phyloP scores from a whole-genome alignment of 2,113 vertebrate genomes.

The Edolisoma coerulescens region DNA sequence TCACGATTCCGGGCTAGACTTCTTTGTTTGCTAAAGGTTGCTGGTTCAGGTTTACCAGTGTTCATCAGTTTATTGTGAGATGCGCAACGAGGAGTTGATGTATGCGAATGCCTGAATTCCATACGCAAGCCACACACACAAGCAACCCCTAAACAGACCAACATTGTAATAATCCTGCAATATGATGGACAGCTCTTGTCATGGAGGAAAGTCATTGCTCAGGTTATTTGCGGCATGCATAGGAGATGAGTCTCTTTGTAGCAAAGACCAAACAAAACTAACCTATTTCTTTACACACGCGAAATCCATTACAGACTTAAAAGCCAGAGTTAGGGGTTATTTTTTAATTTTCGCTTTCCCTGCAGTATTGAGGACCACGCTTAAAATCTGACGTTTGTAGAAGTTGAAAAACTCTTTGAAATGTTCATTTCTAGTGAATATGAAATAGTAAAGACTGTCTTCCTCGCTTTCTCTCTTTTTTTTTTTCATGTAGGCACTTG shows the following conservation, averaged over 20 bases:
- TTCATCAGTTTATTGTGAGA: background rate
- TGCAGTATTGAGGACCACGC: background rate
- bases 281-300: background rate
- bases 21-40: slow-evolving; percentile 29
- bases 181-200: background rate
- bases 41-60: background rate
- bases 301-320: background rate
- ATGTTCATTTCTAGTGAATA: background rate
- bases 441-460: background rate
- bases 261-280: background rate
- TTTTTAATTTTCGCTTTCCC: background rate
- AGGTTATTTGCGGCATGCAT: background rate
- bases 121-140: background rate
- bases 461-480: no score
- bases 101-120: background rate
- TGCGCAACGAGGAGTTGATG: background rate
- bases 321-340: background rate
- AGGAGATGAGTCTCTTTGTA: background rate
- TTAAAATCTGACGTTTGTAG: background rate
- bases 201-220: background rate
- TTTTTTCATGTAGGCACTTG: background rate
- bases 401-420: slow-evolving; percentile 17
- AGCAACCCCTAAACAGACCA: background rate
- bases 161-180: background rate
- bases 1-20: background rate